Percentiles rank a stretch among this genome's conserved stretches.
Evolutionary conservation across 2,113 vertebrate genomes (phyloP).

Genomic region (Platanista minor): DNA sequence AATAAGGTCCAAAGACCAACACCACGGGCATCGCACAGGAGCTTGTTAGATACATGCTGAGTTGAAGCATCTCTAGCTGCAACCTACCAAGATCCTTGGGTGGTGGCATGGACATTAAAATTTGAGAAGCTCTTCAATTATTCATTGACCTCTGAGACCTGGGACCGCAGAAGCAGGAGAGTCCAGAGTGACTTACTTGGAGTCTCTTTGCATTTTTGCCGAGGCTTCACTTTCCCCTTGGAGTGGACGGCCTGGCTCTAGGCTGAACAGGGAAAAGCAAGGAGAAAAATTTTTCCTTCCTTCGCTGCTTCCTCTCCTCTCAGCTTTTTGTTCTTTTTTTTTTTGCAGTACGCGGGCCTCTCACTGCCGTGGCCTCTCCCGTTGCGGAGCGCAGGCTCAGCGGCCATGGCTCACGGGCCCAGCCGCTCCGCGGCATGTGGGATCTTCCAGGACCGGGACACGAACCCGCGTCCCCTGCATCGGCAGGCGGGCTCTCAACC

Average conservation of each 20-base stretch:
- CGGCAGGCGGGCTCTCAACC: too few species aligned
- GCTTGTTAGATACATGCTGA: neutral
- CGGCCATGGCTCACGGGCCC: too few species aligned
- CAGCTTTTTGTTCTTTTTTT: too few species aligned
- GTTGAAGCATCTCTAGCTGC: neutral
- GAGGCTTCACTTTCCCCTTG: neutral
- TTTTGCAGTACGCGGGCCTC: too few species aligned
- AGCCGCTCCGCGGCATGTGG: too few species aligned
- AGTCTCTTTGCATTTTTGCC: neutral
- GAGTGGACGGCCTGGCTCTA: neutral
- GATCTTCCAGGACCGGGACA: too few species aligned
- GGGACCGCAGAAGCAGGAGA: neutral
- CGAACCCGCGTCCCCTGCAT: too few species aligned
- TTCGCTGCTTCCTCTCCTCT: neutral
- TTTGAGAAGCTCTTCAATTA: slow-evolving; percentile 14
- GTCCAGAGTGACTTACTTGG: neutral
- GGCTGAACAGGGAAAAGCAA: neutral
- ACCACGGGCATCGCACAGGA: neutral
- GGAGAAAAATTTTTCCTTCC: neutral
- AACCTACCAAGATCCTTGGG: neutral
- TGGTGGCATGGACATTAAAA: neutral
- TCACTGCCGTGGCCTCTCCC: too few species aligned
- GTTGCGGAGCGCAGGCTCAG: too few species aligned
- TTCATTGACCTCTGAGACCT: neutral
- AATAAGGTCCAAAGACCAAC: neutral